A percentile compares a stretch with the other conserved stretches of the same genome.
These are phyloP conservation scores for Diabrotica virgifera DNA, from an alignment of 1,140 invertebrate genomes.

Conservation along the genomic window DNA sequence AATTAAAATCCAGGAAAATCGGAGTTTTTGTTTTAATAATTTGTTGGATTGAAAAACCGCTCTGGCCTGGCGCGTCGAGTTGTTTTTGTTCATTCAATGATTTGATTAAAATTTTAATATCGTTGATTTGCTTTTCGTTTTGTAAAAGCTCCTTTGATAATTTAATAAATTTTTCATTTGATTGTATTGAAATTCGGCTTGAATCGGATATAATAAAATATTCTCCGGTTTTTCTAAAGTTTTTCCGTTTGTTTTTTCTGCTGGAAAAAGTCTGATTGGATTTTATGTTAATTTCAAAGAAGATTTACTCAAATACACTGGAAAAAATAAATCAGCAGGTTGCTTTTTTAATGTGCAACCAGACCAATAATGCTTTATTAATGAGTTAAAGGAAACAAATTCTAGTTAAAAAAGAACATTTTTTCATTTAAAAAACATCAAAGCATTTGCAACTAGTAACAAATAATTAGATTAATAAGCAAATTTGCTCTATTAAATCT, in stretches of 20 bases:
- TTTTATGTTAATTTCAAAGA: neutral
- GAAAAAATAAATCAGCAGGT: neutral
- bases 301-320: neutral
- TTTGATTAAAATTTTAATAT: slow-evolving; percentile 23
- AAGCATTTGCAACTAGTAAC: too few species aligned
- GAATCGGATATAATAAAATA: slow-evolving; percentile 12
- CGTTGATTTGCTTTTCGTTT: slow-evolving; percentile 18
- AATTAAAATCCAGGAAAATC: slow-evolving; percentile 17
- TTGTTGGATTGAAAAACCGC: slow-evolving; percentile 21
- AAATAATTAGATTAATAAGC: too few species aligned
- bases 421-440: too few species aligned
- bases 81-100: slow-evolving; percentile 20
- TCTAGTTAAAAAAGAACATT: too few species aligned
- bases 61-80: slow-evolving; percentile 1
- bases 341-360: too few species aligned
- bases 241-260: neutral
- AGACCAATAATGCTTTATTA: too few species aligned
- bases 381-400: too few species aligned
- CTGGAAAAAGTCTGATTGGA: slow-evolving; percentile 2
- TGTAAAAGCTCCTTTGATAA: slow-evolving; percentile 17
- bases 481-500: too few species aligned
- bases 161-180: slow-evolving; percentile 21
- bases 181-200: slow-evolving; percentile 16
- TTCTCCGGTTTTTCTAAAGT: neutral
- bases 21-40: slow-evolving; percentile 23